Base-by-base conservation (phyloP, 2,113 vertebrate species). In the Corythaeola cristata region DNA sequence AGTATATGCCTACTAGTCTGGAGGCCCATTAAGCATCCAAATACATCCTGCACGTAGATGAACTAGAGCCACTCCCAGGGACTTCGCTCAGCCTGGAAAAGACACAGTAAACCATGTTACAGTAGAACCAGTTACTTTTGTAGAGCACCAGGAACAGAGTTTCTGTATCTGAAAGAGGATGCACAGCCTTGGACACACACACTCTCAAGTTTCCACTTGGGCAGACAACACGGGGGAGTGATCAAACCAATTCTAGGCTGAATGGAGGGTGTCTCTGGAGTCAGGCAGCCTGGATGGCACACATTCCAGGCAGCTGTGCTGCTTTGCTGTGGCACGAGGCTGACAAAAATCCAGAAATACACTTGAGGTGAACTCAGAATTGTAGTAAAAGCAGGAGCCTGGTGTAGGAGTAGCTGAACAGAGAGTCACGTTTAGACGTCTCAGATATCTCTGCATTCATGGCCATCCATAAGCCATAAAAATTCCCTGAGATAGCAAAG, bases 201-300 rank as follows among this genome's bases (percentile, higher is more conserved):
- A 5, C 4, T 35, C 12, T 47, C 39, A 2, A 3, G 9, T 55
- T 60, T 41, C 7, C 22, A 11, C 11, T 39, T 1, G 5, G 33
- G 39, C 58, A 44, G 19, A 12, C 0, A 3, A 47, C 19, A 3
- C 3, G 0, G 27, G 24, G 39, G 13, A 78, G 35, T 5, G 1
- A 4, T 5, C 16, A 2, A 1, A 8, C 2, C 2, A 1, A 1
- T 15, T 30, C 17, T 47, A 30, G 16, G 41, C 35, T 17, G 35
- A 37, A 22, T 0, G 9, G 47, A 13, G 19, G 23, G 16, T 2
- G 5, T 30, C n/a, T 79, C n/a, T 0, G 3, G 82, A 35, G 63
- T 37, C 4, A 1, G 6, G 20, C 60, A 49, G 55, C 85, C 24
- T 7, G 35, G 27, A 47, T 1, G 3, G 80, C 66, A 41, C 20